Percentiles rank a stretch among this genome's conserved stretches.
These are phyloP conservation scores for Pomatostomus ruficeps DNA, from an alignment of 2,113 vertebrate genomes.

Conservation along the genomic window DNA sequence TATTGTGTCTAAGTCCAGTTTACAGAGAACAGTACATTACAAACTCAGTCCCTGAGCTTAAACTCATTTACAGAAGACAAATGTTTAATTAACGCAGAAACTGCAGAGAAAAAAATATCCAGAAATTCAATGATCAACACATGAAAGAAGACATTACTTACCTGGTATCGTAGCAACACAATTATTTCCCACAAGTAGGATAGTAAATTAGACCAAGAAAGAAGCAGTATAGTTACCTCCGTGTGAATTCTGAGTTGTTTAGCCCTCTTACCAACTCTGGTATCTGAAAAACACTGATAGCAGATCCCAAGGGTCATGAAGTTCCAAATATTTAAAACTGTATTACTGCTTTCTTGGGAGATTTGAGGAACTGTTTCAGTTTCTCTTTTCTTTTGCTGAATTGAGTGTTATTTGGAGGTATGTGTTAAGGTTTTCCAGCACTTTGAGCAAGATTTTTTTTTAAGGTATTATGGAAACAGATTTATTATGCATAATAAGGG, in stretches of 20 bases:
- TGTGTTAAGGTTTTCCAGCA: fast-evolving
- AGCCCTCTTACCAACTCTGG: not conserved
- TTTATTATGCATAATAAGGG: not conserved
- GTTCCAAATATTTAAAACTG: not conserved
- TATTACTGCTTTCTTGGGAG: not conserved
- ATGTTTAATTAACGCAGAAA: not conserved
- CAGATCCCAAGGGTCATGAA: not conserved
- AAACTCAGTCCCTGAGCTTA: not conserved
- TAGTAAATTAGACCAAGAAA: not conserved
- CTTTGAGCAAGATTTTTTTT: not conserved
- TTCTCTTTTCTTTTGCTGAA: not conserved
- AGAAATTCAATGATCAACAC: not conserved
- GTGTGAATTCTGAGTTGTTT: not conserved
- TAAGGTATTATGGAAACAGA: not conserved
- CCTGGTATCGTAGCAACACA: not conserved
- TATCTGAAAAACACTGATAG: not conserved
- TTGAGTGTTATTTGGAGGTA: not conserved
- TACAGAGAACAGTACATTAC: not conserved
- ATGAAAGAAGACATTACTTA: fast-evolving
- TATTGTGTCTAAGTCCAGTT: not conserved
- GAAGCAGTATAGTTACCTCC: not conserved
- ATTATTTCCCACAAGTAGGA: not conserved
- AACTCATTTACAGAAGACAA: not conserved
- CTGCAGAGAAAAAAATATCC: not conserved
- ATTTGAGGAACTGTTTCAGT: not conserved